Evolutionary conservation across 2,113 vertebrate genomes (phyloP), one percentile per base, ranked within the genome.

Genomic region (Cololabis saira): DNA sequence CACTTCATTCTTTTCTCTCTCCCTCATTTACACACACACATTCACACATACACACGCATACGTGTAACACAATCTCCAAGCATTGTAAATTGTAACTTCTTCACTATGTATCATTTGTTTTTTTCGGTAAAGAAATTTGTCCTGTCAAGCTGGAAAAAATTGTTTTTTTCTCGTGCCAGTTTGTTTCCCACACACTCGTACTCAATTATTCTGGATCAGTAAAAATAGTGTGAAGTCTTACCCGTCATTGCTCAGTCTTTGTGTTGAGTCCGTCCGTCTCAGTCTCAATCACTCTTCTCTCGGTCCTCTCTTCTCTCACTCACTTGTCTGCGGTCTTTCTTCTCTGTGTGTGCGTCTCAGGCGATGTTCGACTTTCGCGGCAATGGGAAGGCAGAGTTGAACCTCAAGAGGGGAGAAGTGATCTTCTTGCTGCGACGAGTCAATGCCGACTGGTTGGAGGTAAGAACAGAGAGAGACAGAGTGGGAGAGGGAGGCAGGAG

Each of bases 391-490:
- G 87, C 95, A 78, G 97, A 99, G 90, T 87, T 99, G 78, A 96
- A 78, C 61, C 94, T 99, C 89, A 95, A 94, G 84, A 93, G 89
- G 62, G 96, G 96, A 79, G 94, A 97, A 37, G 89, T 99, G 92
- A 95, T 99, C 91, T 97, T 97, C 89, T 94, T 99, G 50, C 94
- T 98, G 82, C 93, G 95, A 74, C 94, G 90, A 89, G 89, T 99
- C 84, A 98, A 99, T 84, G 92, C 93, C 49, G 95, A 99, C 84
- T 99, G 97, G 97, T 87, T 98, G 81, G 97, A 99, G 95, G 97
- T 98, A 87, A 94, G 92, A 80, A 71, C 50, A 17, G 78, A 76
- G 81, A 69, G 81, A 60, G 66, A 53, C 55, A 61, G 13, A 74
- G 82, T 24, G 66, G 48, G 78, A 60, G 75, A 80, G 80, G 55